Evolutionary conservation across 2,888 invertebrate species (phyloP).

Genomic region (Lithophane semibrunnea): DNA sequence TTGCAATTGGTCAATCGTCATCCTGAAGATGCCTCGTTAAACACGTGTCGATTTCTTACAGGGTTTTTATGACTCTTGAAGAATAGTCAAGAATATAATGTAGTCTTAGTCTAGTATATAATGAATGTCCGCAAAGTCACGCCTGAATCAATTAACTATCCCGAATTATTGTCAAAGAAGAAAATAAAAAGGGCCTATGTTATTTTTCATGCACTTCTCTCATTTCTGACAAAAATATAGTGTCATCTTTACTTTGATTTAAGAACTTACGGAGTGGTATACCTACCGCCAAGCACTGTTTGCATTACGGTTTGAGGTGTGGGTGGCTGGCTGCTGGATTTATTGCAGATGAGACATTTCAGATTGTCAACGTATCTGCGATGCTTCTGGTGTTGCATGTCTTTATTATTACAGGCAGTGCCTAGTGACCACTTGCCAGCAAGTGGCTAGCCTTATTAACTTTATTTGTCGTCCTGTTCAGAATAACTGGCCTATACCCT

Average conservation of each 20-base stretch:
- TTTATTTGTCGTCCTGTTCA: background rate
- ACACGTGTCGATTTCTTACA: no score
- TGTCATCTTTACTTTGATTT: background rate
- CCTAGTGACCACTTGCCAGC: background rate
- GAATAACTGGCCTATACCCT: background rate
- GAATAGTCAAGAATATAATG: no score
- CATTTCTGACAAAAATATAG: background rate
- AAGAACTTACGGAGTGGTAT: background rate
- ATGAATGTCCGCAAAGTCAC: no score
- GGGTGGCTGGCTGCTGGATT: background rate
- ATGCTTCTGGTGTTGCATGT: background rate
- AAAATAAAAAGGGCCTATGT: background rate
- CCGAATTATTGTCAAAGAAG: no score
- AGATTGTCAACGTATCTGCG: background rate
- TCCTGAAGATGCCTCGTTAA: no score
- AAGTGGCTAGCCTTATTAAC: background rate
- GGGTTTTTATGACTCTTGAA: no score
- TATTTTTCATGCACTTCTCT: background rate
- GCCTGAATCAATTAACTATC: no score
- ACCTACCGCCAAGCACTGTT: background rate
- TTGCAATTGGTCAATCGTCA: no score
- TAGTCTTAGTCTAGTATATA: no score
- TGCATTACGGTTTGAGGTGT: background rate
- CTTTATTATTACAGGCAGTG: no score
- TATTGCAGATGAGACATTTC: background rate